phyloP scores from a whole-genome alignment of 2,113 vertebrate species.

The Siphamia tubifer region DNA sequence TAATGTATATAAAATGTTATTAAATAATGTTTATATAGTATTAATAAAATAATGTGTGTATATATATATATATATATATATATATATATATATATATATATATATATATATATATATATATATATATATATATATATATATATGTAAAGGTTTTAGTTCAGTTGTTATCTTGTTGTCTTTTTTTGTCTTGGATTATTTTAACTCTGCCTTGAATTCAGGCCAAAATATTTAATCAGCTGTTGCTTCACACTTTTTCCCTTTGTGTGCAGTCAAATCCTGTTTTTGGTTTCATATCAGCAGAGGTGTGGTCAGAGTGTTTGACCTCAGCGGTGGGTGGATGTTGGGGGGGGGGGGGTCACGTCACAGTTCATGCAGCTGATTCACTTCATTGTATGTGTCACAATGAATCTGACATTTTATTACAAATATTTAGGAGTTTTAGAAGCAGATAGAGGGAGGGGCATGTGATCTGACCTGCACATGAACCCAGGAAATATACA shows the following conservation, averaged over 20 bases:
- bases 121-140: too few species aligned
- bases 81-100: too few species aligned
- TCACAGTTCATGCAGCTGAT: background rate
- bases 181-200: background rate
- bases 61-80: too few species aligned
- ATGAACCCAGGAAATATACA: slow-evolving; percentile 33
- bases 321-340: background rate
- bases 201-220: background rate
- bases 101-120: too few species aligned
- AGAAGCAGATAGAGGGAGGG: background rate
- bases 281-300: background rate
- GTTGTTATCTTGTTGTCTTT: background rate
- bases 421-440: slow-evolving; percentile 28
- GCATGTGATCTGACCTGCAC: background rate
- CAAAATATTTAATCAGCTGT: background rate
- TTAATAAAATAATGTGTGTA: too few species aligned
- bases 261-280: background rate
- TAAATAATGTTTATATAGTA: too few species aligned
- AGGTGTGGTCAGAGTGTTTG: background rate
- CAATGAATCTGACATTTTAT: background rate
- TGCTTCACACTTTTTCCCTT: background rate
- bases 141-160: slow-evolving; percentile 1
- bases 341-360: too few species aligned
- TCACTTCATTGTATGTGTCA: background rate
- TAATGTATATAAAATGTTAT: too few species aligned